phyloP scores from a whole-genome alignment of 35 echinoderm and acorn worm genomes.

The Lytechinus variegatus region DNA sequence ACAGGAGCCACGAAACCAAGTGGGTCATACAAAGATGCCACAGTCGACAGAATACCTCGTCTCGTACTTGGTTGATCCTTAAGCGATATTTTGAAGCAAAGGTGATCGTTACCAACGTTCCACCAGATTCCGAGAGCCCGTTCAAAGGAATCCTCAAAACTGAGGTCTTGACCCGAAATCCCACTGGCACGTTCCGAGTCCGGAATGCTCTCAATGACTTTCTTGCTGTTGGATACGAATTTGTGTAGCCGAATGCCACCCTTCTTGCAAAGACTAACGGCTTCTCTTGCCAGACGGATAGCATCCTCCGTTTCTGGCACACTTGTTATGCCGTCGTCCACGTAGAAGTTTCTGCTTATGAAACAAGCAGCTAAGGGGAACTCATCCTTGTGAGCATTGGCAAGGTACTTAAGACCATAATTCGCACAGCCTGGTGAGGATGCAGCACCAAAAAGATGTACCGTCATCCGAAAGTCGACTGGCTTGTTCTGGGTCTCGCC shows the following conservation, averaged over 20 bases:
- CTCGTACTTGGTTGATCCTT: slow-evolving; percentile 57
- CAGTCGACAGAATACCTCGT: slow-evolving; percentile 55
- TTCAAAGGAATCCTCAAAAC: slow-evolving; percentile 27
- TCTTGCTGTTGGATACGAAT: slow-evolving; percentile 13
- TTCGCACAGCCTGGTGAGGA: slow-evolving; percentile 63
- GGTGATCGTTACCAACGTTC: slow-evolving; percentile 30
- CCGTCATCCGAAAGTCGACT: slow-evolving; percentile 57
- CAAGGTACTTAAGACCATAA: slow-evolving; percentile 57
- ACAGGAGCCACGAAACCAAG: slow-evolving; percentile 57
- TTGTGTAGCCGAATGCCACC: slow-evolving; percentile 31
- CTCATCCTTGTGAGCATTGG: background rate
- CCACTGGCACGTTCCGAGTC: background rate
- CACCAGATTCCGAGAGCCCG: slow-evolving; percentile 58
- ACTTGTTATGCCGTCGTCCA: slow-evolving; percentile 34
- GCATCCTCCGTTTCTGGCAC: background rate
- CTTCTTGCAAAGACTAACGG: background rate
- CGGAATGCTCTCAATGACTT: slow-evolving; percentile 45
- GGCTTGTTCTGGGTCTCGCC: too few species aligned
- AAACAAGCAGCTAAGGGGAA: background rate
- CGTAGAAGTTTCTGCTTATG: slow-evolving; percentile 50
- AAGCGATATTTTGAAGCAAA: slow-evolving; percentile 17
- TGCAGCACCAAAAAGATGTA: slow-evolving; percentile 67
- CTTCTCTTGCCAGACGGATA: slow-evolving; percentile 14
- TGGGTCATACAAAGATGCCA: slow-evolving; percentile 67
- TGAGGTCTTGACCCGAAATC: background rate